Percentiles rank a stretch among this genome's conserved stretches.
These are phyloP conservation scores for Aspidapion aeneum DNA, from an alignment of 2,888 invertebrate species.

Conservation along the genomic window DNA sequence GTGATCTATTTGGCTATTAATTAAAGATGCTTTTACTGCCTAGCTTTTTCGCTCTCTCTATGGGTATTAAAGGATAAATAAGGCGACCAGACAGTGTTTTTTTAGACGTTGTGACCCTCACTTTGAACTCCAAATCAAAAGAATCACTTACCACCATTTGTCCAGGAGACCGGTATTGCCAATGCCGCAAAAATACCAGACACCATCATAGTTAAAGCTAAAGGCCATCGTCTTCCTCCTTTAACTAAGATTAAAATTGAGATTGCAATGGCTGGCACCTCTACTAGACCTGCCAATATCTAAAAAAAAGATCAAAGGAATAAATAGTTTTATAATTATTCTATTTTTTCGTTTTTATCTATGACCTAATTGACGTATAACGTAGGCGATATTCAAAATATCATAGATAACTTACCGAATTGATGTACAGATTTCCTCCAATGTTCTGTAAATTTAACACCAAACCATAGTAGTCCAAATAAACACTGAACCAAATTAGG, in stretches of 20 bases:
- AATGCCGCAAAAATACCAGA: slow-evolving; percentile 66
- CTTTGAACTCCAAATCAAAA: too few species aligned
- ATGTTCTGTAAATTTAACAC: slow-evolving; percentile 72
- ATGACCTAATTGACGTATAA: too few species aligned
- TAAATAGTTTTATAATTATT: not conserved
- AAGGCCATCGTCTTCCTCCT: slow-evolving; percentile 68
- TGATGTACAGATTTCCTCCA: slow-evolving; percentile 70
- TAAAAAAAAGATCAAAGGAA: slow-evolving; percentile 32
- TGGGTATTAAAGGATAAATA: too few species aligned
- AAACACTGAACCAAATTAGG: slow-evolving; percentile 73
- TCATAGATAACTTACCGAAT: slow-evolving; percentile 56
- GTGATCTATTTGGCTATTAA: too few species aligned
- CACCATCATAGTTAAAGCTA: slow-evolving; percentile 63
- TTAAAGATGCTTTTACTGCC: too few species aligned
- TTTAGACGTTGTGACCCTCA: too few species aligned
- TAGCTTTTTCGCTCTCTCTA: too few species aligned
- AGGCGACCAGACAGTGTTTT: too few species aligned
- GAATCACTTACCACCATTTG: too few species aligned
- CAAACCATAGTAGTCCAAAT: slow-evolving; percentile 74
- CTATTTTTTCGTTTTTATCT: too few species aligned
- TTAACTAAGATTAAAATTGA: slow-evolving; percentile 73
- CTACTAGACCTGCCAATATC: slow-evolving; percentile 68
- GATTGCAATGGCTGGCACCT: slow-evolving; percentile 72
- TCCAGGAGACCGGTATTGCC: slow-evolving; percentile 52
- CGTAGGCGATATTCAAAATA: too few species aligned